Conservation (phyloP, 2,797 vertebrate genomes). For the Protonibea diacanthus region DNA sequence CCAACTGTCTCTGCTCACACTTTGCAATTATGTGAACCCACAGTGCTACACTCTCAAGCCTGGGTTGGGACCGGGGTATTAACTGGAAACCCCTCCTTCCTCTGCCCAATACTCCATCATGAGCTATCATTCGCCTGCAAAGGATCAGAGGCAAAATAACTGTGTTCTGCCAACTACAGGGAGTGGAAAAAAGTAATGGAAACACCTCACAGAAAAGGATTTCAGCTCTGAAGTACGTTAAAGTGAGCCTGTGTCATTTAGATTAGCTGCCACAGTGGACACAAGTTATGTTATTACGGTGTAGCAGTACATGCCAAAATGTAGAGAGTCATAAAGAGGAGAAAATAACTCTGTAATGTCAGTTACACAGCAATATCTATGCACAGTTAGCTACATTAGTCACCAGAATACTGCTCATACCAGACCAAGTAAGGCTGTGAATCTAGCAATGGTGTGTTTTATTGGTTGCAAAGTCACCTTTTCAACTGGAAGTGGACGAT, state of each 20-base stretch:
- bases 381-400: background rate
- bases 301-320: background rate
- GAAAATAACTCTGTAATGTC: background rate
- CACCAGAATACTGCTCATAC: background rate
- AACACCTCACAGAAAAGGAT: conserved; percentile 16
- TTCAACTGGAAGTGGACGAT: background rate
- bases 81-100: conserved; percentile 35
- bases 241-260: conserved; percentile 1
- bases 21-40: conserved; percentile 79
- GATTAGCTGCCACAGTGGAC: background rate
- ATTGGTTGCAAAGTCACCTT: background rate
- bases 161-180: conserved; percentile 4
- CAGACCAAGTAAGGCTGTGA: background rate
- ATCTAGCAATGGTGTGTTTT: background rate
- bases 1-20: conserved; percentile 76
- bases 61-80: conserved; percentile 43
- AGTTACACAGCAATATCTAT: background rate
- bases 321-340: background rate
- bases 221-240: background rate
- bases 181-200: conserved; percentile 6
- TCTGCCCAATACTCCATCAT: conserved; percentile 5
- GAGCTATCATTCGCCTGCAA: conserved; percentile 17
- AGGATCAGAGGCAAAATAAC: conserved; percentile 27
- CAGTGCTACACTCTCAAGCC: conserved; percentile 53
- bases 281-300: background rate